A percentile compares a stretch with the other conserved stretches of the same genome.
Conservation (phyloP, 2,888 invertebrate genomes). For the Sipunculus nudus region DNA sequence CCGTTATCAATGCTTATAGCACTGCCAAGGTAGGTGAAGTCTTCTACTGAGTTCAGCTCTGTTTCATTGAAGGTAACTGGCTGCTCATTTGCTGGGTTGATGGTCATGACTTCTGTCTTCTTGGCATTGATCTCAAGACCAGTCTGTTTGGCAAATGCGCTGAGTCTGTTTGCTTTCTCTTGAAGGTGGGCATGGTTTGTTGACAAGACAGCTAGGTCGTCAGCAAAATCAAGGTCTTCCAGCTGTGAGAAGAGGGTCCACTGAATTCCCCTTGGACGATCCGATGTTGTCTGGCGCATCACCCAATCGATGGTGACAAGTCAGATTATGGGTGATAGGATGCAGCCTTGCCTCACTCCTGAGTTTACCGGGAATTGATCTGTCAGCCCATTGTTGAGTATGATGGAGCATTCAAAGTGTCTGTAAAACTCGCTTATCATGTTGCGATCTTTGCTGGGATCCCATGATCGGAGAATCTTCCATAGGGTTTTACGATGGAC, state of each 20-base stretch:
- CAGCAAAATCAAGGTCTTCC: conserved; percentile 19
- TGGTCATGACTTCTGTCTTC: conserved; percentile 7
- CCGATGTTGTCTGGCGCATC: conserved; percentile 13
- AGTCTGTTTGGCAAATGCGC: neutral
- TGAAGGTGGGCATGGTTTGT: conserved; percentile 5
- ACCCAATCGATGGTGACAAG: conserved; percentile 19
- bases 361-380: conserved; percentile 25
- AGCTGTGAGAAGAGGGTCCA: conserved; percentile 8
- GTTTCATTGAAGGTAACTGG: too few species aligned
- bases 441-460: conserved; percentile 16
- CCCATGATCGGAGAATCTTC: conserved; percentile 16
- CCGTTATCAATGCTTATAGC: too few species aligned
- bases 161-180: too few species aligned
- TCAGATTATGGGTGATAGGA: conserved; percentile 13
- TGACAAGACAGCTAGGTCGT: conserved; percentile 15
- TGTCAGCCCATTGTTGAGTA: too few species aligned
- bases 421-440: too few species aligned
- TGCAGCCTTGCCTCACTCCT: conserved; percentile 27
- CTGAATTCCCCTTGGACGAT: conserved; percentile 4
- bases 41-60: too few species aligned
- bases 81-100: too few species aligned
- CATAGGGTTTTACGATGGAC: conserved; percentile 24
- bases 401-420: too few species aligned
- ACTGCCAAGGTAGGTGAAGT: too few species aligned
- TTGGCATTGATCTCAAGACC: conserved; percentile 2